Conservation (phyloP, 2,797 vertebrate genomes). For the Phataginus tricuspis region DNA sequence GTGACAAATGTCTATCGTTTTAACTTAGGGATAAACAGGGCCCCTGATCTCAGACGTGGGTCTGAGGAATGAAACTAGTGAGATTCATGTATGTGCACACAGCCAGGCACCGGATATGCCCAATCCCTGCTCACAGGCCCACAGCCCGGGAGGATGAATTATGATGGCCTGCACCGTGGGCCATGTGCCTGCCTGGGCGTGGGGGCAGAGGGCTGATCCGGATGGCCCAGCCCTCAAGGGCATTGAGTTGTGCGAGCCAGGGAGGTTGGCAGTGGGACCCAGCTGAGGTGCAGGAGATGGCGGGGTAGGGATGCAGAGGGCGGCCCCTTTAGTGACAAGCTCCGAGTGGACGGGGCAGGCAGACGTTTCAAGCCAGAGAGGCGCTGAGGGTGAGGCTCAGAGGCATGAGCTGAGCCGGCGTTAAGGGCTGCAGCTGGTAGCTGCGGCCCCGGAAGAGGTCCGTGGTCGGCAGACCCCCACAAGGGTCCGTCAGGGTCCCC, state of each 20-base stretch:
- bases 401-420: accelerated
- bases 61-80: too few relatives aligned
- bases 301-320: background rate
- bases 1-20: accelerated
- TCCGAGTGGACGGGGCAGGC: background rate
- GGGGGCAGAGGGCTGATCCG: background rate
- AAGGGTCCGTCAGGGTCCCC: accelerated
- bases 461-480: background rate
- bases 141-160: accelerated
- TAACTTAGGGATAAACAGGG: too few relatives aligned
- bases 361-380: background rate
- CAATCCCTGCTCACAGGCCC: background rate
- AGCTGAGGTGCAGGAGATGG: background rate
- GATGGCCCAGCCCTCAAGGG: accelerated
- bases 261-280: accelerated
- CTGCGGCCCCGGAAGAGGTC: background rate
- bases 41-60: background rate
- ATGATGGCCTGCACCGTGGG: too few relatives aligned
- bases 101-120: accelerated
- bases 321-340: too few relatives aligned
- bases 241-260: accelerated
- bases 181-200: too few relatives aligned
- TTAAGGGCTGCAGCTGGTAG: background rate
- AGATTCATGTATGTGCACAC: background rate
- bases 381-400: accelerated